Conservation (phyloP, 1,140 invertebrate species). For the Ctenoplectra terminalis region DNA sequence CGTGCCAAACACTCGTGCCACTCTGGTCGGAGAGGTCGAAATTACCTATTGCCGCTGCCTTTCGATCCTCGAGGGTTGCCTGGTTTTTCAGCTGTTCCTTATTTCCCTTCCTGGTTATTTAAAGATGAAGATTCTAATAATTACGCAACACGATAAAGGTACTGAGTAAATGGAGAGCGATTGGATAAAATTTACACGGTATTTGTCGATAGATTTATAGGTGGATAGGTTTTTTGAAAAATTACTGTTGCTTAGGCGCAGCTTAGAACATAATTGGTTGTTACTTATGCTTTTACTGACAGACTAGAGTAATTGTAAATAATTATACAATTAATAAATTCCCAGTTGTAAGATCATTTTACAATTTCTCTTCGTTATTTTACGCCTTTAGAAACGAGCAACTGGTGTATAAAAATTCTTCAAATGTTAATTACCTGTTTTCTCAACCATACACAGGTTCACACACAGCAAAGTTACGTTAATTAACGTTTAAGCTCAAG, state of each 20-base stretch:
- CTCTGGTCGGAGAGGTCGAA: slow-evolving; percentile 35
- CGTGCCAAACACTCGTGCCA: slow-evolving; percentile 40
- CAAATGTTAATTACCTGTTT: too few species aligned
- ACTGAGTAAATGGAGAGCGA: not conserved
- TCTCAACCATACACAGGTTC: not conserved
- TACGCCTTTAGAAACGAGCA: too few species aligned
- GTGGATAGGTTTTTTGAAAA: too few species aligned
- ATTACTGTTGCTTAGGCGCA: too few species aligned
- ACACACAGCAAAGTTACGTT: not conserved
- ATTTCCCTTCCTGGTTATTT: not conserved
- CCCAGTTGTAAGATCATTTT: too few species aligned
- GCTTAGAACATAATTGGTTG: too few species aligned
- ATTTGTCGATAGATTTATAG: not conserved
- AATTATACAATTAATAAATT: too few species aligned
- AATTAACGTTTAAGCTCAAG: not conserved
- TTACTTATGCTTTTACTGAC: too few species aligned
- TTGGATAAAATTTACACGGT: not conserved
- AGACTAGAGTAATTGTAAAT: too few species aligned
- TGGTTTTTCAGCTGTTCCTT: not conserved
- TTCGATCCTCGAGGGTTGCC: not conserved
- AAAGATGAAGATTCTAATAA: not conserved
- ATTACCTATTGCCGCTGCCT: slow-evolving; percentile 55
- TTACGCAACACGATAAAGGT: not conserved
- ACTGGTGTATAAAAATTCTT: too few species aligned
- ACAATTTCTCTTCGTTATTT: too few species aligned